phyloP scores from a whole-genome alignment of 2,888 invertebrate species.

The Tupiocoris notatus region DNA sequence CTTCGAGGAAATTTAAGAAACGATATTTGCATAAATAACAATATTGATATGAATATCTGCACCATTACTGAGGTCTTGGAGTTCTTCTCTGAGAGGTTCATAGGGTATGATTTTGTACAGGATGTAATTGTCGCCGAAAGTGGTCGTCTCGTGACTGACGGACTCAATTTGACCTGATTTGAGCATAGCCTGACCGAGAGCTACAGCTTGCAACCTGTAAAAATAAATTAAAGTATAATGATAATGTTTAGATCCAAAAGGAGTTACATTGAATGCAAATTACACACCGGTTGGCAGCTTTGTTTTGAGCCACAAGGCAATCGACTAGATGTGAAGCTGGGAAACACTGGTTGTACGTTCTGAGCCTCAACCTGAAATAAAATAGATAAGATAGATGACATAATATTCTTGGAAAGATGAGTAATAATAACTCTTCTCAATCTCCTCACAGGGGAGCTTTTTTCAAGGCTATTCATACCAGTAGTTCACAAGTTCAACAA shows the following conservation, averaged over 20 bases:
- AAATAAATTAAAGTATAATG: constrained; percentile 32
- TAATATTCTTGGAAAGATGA: too few relatives aligned
- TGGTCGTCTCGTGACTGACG: constrained; percentile 46
- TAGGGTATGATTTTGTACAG: constrained; percentile 47
- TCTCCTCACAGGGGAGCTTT: too few relatives aligned
- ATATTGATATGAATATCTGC: background rate
- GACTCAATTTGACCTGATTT: constrained; percentile 71
- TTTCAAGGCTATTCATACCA: too few relatives aligned
- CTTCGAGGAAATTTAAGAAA: background rate
- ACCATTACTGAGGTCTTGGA: constrained; percentile 39
- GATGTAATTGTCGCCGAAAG: constrained; percentile 49
- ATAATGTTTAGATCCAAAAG: too few relatives aligned
- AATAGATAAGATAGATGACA: too few relatives aligned
- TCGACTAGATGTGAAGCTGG: constrained; percentile 77
- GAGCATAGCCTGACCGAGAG: constrained; percentile 74
- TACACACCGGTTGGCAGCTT: constrained; percentile 68
- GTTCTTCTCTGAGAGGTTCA: constrained; percentile 46
- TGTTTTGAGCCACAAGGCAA: constrained; percentile 77
- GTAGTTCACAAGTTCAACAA: too few relatives aligned
- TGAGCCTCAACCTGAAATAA: constrained; percentile 66
- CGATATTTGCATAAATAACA: background rate
- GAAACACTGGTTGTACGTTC: constrained; percentile 73
- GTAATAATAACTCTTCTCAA: too few relatives aligned
- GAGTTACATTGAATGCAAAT: background rate
- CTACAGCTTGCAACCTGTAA: constrained; percentile 69